phyloP scores from a whole-genome alignment of 2,888 invertebrate genomes.

The Agriopis marginaria region DNA sequence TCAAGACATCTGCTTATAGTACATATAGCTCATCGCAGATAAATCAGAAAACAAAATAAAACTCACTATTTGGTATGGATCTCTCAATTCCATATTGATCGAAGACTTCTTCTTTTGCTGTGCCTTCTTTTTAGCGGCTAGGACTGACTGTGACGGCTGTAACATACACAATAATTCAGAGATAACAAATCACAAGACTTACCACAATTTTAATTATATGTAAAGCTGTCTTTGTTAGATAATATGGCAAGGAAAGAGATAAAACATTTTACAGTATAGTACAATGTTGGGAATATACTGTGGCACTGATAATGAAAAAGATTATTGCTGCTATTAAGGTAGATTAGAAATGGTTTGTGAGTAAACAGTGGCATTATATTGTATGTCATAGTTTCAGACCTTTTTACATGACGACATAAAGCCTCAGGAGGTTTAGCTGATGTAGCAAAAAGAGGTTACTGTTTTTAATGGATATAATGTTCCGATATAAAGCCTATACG shows the following conservation, averaged over 20 bases:
- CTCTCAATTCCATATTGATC: conserved; percentile 82
- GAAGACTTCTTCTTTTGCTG: conserved; percentile 85
- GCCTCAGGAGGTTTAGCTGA: too few relatives aligned
- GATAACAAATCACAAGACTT: background rate
- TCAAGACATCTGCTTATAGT: too few relatives aligned
- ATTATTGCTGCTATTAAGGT: background rate
- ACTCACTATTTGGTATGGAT: conserved; percentile 89
- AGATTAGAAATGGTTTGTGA: conserved; percentile 4
- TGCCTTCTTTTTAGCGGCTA: conserved; percentile 90
- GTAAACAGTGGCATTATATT: background rate
- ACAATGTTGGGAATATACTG: background rate
- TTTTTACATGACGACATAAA: too few relatives aligned
- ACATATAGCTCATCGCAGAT: too few relatives aligned
- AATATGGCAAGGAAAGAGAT: background rate
- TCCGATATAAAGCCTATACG: too few relatives aligned
- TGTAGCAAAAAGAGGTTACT: too few relatives aligned
- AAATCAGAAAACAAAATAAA: too few relatives aligned
- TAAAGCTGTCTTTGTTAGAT: background rate
- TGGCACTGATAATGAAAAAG: conserved; percentile 14
- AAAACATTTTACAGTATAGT: background rate
- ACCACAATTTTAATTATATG: background rate
- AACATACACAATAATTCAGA: conserved; percentile 35
- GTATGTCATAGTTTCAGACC: too few relatives aligned
- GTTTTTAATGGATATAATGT: too few relatives aligned
- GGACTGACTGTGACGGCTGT: conserved; percentile 84